Evolutionary conservation across 2,113 vertebrate species (phyloP).

Genomic region (Catharus bicknelli): DNA sequence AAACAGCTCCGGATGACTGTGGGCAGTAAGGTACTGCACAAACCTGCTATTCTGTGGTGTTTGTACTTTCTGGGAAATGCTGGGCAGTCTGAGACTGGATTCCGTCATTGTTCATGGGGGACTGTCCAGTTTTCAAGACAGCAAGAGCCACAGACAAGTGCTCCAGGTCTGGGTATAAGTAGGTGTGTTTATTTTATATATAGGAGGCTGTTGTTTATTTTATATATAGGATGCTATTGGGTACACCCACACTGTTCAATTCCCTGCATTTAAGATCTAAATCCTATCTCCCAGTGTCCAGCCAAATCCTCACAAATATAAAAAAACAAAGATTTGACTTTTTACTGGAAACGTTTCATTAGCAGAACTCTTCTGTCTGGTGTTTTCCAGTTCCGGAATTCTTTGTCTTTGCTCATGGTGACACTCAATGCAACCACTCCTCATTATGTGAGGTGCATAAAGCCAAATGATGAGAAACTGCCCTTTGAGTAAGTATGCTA

Average conservation of each 20-base stretch:
- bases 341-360: background rate
- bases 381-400: constrained; percentile 86
- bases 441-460: constrained; percentile 97
- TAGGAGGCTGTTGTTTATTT: background rate
- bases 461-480: constrained; percentile 92
- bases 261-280: background rate
- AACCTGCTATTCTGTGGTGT: rapidly evolving
- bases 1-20: constrained; percentile 90
- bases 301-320: background rate
- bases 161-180: background rate
- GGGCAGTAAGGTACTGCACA: constrained; percentile 85
- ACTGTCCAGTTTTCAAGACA: background rate
- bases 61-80: rapidly evolving
- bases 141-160: background rate
- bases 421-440: constrained; percentile 94
- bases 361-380: background rate
- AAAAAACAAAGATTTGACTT: background rate
- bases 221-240: background rate
- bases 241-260: background rate
- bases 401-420: constrained; percentile 91
- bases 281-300: background rate
- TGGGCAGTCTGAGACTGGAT: background rate
- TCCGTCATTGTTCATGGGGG: rapidly evolving
- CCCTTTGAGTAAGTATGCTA: constrained; percentile 90
- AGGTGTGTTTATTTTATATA: background rate